Evolutionary conservation across 2,888 invertebrate genomes (phyloP), one percentile per base, ranked within the genome.

Genomic region (Chymomyza amoena): DNA sequence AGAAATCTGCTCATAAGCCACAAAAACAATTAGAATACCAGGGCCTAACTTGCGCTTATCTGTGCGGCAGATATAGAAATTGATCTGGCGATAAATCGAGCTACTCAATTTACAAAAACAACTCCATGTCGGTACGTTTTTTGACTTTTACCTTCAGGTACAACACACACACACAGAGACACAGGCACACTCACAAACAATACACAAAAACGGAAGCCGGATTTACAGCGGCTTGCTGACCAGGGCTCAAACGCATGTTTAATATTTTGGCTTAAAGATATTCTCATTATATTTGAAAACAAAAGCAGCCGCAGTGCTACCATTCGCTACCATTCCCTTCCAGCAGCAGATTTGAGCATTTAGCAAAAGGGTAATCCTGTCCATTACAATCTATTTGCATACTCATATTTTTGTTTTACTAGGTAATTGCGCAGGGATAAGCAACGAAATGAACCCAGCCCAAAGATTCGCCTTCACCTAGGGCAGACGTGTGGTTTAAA

Each of bases 201-300:
- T 28, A 59, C 61, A 65, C 70, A 69, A 71, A 79, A 85, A 81
- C 86, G 87, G 79, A 84, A 86, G 81, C 87, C 81, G 81, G 84
- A 83, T 83, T 86, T 81, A 70, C 74, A 76, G 67, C 73, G 67
- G 70, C 75, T 70, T 64, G 68, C 64, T 70, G 61, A 67, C 71
- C 72, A 68, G 84, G 86, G 86, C 81, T 85, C 83, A 79, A 79
- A 71, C 78, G 84, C 72, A 80, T 85, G 86, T 86, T 75, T 88
- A 89, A 89, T 90, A 89, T 89, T 90, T 90, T 90, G 89, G 89
- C 89, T 90, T 89, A 90, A 74, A 89, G 89, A 89, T 89, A 88
- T 90, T 89, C 85, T 82, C 89, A 88, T 90, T 85, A 85, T 84
- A 79, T 88, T 83, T 75, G 77, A 81, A 87, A 89, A 89, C 88